These are phyloP conservation scores for Paramormyrops hopkinsi DNA, from an alignment of 2,797 vertebrate species.

Conservation along the genomic window DNA sequence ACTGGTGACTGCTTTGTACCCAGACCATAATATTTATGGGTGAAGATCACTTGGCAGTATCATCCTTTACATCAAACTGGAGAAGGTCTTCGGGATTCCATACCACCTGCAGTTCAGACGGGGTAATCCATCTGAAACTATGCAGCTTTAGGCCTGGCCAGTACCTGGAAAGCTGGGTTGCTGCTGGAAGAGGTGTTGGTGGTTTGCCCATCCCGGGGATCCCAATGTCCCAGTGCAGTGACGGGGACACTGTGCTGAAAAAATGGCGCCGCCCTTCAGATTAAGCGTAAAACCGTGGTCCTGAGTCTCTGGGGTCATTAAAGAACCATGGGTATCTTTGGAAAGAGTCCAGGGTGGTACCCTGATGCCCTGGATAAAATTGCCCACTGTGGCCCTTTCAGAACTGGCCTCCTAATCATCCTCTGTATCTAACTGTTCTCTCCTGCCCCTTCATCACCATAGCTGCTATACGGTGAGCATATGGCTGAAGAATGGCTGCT, in stretches of 20 bases:
- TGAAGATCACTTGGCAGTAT: background rate
- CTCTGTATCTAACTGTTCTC: background rate
- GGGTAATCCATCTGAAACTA: background rate
- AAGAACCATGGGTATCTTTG: background rate
- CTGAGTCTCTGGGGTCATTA: background rate
- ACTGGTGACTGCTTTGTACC: background rate
- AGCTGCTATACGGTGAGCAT: background rate
- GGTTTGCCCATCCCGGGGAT: background rate
- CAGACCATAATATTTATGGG: background rate
- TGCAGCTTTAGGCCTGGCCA: background rate
- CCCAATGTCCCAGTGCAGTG: background rate
- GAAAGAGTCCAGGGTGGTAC: background rate
- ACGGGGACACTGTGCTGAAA: background rate
- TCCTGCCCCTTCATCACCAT: background rate
- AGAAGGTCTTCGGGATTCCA: constrained; percentile 27
- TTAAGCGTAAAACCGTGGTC: background rate
- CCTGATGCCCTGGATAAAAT: background rate
- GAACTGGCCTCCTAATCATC: background rate
- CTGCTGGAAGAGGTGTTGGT: background rate
- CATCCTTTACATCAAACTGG: constrained; percentile 29
- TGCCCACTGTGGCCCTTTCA: background rate
- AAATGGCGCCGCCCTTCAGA: background rate
- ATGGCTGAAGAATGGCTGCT: background rate
- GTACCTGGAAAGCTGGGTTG: background rate
- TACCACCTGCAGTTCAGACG: background rate